Evolutionary conservation across 2,888 invertebrate species (phyloP), one percentile per base, ranked within the genome.

Genomic region (Hecatera dysodea): DNA sequence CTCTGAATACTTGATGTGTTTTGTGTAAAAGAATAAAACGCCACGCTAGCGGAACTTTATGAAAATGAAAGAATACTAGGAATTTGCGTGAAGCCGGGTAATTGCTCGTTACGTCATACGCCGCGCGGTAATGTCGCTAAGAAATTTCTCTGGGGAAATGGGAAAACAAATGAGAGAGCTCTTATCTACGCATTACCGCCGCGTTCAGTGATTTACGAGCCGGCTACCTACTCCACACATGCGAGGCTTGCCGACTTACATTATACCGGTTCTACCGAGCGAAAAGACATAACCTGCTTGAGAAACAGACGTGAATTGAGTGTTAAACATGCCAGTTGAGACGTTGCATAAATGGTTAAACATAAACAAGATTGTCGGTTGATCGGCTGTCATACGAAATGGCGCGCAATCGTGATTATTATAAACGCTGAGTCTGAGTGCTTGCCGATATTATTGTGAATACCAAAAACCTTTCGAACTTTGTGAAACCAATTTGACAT

Each of bases 151-250:
- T 85, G 84, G 94, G 92, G 94, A 95, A 94, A 95, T 94, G 93
- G 94, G 91, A 92, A 94, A 94, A 95, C 95, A 95, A 95, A 95
- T 94, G 94, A 94, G 94, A 93, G 93, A 92, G 93, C 93, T 94
- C 91, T 94, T 95, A 94, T 95, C 95, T 94, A 93, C 94, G 93
- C 94, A 94, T 95, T 94, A 94, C 93, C 92, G 90, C 86, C 88
- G 91, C 90, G 90, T 89, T 84, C 89, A 82, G 93, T 95, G 94
- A 95, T 94, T 94, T 95, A 94, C 91, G 94, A 93, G 80, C 89
- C 85, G 89, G 90, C 93, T 93, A 92, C 93, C 90, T 85, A 86
- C 89, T 87, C 87, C 86, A 86, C 88, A 90, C 91, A 91, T 87
- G 85, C 88, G 86, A 87, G 84, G 55, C 80, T 80, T 78, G 74